A percentile compares a stretch with the other conserved stretches of the same genome.
Conservation (phyloP, 2,113 vertebrate genomes). For the Gnathonemus longibarbis region DNA sequence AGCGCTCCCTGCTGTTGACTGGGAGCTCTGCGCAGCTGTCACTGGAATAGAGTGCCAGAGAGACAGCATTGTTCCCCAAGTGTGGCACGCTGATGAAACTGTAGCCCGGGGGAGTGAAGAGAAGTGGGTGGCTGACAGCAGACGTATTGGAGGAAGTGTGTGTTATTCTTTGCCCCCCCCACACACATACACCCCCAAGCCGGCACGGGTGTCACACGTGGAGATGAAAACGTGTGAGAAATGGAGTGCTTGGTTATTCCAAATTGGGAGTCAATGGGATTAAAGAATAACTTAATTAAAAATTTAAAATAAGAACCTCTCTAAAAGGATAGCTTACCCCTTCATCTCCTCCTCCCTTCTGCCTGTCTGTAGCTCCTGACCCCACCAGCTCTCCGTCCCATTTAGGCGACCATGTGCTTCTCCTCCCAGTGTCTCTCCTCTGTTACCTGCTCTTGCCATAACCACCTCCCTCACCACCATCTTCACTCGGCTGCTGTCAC, state of each 20-base stretch:
- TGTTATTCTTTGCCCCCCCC: not conserved
- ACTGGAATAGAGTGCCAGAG: not conserved
- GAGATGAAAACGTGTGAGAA: not conserved
- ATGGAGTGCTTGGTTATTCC: not conserved
- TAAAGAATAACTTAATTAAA: not conserved
- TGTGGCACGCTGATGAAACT: not conserved
- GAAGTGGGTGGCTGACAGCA: constrained; percentile 2
- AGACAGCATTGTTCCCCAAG: not conserved
- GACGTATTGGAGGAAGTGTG: not conserved
- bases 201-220: not conserved
- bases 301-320: not conserved
- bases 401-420: not conserved
- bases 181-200: not conserved
- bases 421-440: not conserved
- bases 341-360: not conserved
- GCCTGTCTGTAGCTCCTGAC: not conserved
- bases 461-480: not conserved
- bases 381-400: not conserved
- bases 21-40: not conserved
- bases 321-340: not conserved
- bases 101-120: not conserved
- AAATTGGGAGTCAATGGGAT: not conserved
- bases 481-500: not conserved
- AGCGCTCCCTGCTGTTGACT: not conserved
- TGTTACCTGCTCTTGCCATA: no score